Evolutionary conservation across 2,797 vertebrate species (phyloP), one percentile per base, ranked within the genome.

Genomic region (Oryzias dopingdopingensis): DNA sequence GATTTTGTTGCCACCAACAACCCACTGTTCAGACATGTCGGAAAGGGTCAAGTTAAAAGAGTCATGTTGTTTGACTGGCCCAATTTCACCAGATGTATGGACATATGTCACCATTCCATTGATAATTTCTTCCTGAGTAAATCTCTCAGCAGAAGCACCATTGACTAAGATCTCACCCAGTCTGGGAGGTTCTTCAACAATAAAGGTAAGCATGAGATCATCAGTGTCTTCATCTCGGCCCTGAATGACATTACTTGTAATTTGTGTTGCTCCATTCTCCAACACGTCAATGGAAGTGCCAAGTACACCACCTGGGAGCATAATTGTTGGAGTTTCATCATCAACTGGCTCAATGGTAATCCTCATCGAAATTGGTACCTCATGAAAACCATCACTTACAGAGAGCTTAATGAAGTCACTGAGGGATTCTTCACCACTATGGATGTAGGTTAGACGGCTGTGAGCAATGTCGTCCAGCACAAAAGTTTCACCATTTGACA

Each of bases 51-150:
- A 88, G 75, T 91, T 95, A 73, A 98, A 96, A 17, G 89, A 91
- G 76, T 96, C 94, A 0, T 91, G 77, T 32, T 84, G 72, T 72
- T 85, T 94, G 47, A 92, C 65, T 0, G 91, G 89, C 6, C 94
- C 95, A 23, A 94, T 91, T 86, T 97, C 95, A 55, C 94, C 92
- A 0, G 91, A 91, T 14, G 88, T 94, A 72, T 96, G 95, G 68
- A 85, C 85, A 3, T 94, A 96, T 45, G 90, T 82, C 17, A 95
- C 93, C 14, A 70, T 78, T 4, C 93, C 92, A 4, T 87, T 93
- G 53, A 93, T 92, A 53, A 98, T 91, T 59, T 96, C 93, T 62
- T 90, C 88, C 69, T 94, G 94, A 45, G 94, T 95, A 79, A 96
- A 95, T 56, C 81, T 87, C 79, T 94, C 92, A 56, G 90, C 69